A percentile compares a stretch with the other conserved stretches of the same genome.
These are phyloP conservation scores for Pogona vitticeps DNA, from an alignment of 2,113 vertebrate species.

Conservation along the genomic window DNA sequence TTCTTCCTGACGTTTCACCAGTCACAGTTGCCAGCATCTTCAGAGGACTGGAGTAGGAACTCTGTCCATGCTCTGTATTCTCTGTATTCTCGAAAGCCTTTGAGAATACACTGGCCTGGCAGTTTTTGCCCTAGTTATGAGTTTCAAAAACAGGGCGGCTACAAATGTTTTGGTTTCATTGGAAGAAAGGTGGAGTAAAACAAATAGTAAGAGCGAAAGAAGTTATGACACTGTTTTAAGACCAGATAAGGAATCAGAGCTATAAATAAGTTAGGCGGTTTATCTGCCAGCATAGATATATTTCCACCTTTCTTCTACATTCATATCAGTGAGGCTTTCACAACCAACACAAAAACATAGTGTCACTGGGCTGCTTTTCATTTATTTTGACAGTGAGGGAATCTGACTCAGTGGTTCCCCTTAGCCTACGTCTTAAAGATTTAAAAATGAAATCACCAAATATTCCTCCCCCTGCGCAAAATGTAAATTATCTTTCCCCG, in stretches of 20 bases:
- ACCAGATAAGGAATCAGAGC: background rate
- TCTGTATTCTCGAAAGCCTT: too few relatives aligned
- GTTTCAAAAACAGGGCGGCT: too few relatives aligned
- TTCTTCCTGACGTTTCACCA: too few relatives aligned
- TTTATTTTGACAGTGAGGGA: background rate
- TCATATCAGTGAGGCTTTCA: background rate
- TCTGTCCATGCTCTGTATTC: too few relatives aligned
- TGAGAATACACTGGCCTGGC: too few relatives aligned
- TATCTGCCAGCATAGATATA: background rate
- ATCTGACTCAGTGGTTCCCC: background rate
- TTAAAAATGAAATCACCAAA: background rate
- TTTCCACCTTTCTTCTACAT: background rate
- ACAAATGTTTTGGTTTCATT: too few relatives aligned
- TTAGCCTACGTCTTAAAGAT: background rate
- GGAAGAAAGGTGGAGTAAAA: background rate
- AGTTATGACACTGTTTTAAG: background rate
- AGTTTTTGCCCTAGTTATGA: too few relatives aligned
- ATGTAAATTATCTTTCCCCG: background rate
- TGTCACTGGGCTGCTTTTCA: background rate
- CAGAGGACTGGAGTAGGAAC: too few relatives aligned
- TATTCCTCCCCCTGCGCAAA: background rate
- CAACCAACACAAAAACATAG: too few relatives aligned
- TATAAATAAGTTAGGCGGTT: background rate
- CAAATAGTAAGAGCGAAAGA: background rate
- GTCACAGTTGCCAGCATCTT: too few relatives aligned